Conservation (phyloP, 2,888 invertebrate genomes). For the Cryptus viduatorius region DNA sequence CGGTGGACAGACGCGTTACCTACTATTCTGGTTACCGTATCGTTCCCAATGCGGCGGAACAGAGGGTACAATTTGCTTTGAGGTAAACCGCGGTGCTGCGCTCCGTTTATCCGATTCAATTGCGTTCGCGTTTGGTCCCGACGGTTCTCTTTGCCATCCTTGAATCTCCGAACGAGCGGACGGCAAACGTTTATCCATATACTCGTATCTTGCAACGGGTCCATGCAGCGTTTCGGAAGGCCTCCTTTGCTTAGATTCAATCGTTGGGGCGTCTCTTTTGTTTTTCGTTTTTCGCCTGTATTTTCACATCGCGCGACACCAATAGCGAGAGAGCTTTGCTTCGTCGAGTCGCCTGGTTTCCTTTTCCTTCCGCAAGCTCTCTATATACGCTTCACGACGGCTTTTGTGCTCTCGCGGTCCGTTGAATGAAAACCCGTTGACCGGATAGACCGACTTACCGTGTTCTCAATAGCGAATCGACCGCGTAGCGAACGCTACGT, state of each 20-base stretch:
- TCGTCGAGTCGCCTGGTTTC: not conserved
- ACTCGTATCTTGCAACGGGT: not conserved
- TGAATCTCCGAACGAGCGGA: slow-evolving; percentile 23
- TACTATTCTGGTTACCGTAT: not conserved
- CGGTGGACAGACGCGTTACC: not conserved
- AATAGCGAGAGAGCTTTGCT: not conserved
- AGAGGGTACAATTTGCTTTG: slow-evolving; percentile 32
- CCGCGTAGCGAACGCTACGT: not conserved
- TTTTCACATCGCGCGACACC: not conserved
- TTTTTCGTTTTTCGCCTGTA: not conserved
- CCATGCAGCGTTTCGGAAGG: not conserved
- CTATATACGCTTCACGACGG: not conserved
- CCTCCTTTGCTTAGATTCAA: slow-evolving; percentile 11
- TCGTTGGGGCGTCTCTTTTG: not conserved
- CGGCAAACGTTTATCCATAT: not conserved
- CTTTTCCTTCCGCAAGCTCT: not conserved
- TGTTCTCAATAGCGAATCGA: slow-evolving; percentile 22
- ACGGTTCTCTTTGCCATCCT: not conserved
- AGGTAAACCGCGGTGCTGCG: slow-evolving; percentile 11
- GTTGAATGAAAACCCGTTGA: slow-evolving; percentile 29
- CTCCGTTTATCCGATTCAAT: slow-evolving; percentile 31
- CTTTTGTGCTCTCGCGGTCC: slow-evolving; percentile 35
- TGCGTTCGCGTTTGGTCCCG: slow-evolving; percentile 1
- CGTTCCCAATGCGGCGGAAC: not conserved
- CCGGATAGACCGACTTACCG: slow-evolving; percentile 4